Conservation (phyloP, 2,888 invertebrate genomes). For the Dione juno region DNA sequence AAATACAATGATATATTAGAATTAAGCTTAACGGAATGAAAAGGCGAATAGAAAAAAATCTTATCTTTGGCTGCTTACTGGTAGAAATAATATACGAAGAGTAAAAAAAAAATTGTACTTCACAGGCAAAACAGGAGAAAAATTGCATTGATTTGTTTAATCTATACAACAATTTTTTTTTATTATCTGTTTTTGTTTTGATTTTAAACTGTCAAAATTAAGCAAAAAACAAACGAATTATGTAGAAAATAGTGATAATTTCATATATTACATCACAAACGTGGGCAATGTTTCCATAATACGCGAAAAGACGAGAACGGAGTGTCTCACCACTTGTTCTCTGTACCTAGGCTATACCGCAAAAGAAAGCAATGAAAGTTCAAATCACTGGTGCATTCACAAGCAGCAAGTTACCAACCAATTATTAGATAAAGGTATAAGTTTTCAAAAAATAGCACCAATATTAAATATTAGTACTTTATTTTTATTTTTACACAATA, state of each 20-base stretch:
- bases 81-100: slow-evolving; percentile 49
- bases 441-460: slow-evolving; percentile 75
- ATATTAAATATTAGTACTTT: slow-evolving; percentile 76
- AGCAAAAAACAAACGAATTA: background rate
- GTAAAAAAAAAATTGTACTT: slow-evolving; percentile 67
- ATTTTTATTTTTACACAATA: slow-evolving; percentile 66
- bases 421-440: slow-evolving; percentile 35
- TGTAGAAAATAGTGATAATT: background rate
- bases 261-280: no score
- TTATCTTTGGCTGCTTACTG: slow-evolving; percentile 69
- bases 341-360: background rate
- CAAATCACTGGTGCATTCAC: slow-evolving; percentile 73
- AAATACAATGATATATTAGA: slow-evolving; percentile 20
- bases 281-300: background rate
- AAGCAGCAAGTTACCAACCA: slow-evolving; percentile 25
- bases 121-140: slow-evolving; percentile 57
- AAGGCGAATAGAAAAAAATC: slow-evolving; percentile 53
- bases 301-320: background rate
- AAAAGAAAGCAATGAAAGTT: slow-evolving; percentile 46
- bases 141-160: slow-evolving; percentile 4
- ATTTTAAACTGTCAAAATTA: background rate
- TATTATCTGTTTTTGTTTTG: background rate
- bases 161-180: background rate
- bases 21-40: slow-evolving; percentile 58
- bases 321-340: background rate